Base-by-base conservation (phyloP, 2,888 invertebrate genomes). In the Exephanes ischioxanthus region DNA sequence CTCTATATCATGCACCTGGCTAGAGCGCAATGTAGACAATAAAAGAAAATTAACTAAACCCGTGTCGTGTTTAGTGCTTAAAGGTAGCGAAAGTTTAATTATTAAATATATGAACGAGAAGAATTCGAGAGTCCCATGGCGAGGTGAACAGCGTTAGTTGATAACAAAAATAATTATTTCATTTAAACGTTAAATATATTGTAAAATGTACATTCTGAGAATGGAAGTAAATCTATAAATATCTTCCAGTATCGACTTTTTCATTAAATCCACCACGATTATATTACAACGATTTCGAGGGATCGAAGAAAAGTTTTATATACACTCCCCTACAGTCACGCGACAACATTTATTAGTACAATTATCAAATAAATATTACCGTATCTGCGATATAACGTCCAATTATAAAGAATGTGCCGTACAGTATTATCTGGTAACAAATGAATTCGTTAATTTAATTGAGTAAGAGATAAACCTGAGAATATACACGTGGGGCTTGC, bases 191-290 rank as follows among this genome's bases (percentile, higher is more conserved):
- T 89, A 90, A 48, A 88, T 90, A 80, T 85, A 87, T 89, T 90
- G 89, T 90, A 89, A 89, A 89, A 89, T 90, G 91, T 92, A 92
- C 89, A 92, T 91, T 94, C 94, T 93, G 92, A 94, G 93, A 93
- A 92, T 94, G 94, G 94, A 94, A 94, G 94, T 94, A 94, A 94
- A 94, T 92, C 93, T 94, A 93, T 90, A 87, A 90, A 93, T 91
- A 94, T 94, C 94, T 94, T 94, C 94, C 93, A 93, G 58, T 26
- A 26, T 45, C 58, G 70, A 19, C 58, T 72, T 77, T 76, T 75
- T 80, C 66, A 81, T 83, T 87, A n/a, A 48, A 71, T 77, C 81
- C 78, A 70, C 61, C 41, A 70, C 33, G 63, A 63, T 63, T 63
- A 16, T 33, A 63, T 63, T 58, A 14, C 58, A 22, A 22, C 22